phyloP scores from a whole-genome alignment of 92 coral and sea anemone genomes.

The Bergia sp. region DNA sequence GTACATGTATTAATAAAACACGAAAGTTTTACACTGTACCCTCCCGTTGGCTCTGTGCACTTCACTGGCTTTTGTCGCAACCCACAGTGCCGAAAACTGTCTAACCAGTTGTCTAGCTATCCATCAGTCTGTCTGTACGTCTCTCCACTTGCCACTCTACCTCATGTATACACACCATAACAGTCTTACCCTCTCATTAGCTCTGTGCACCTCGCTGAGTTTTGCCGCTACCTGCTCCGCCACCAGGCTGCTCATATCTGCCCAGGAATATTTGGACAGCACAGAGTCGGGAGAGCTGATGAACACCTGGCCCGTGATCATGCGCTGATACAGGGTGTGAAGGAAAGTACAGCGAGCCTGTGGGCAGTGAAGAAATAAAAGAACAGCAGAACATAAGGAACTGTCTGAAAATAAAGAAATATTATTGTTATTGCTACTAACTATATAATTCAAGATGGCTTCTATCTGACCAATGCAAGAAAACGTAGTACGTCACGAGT shows the following conservation, averaged over 20 bases:
- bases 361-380: neutral
- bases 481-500: too few species aligned
- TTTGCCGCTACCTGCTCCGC: conserved; percentile 90
- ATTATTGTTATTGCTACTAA: too few species aligned
- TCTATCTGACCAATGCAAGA: too few species aligned
- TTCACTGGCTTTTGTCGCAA: conserved; percentile 76
- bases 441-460: too few species aligned
- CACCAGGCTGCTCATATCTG: conserved; percentile 92
- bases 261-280: conserved; percentile 82
- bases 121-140: neutral
- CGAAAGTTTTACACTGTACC: conserved; percentile 34
- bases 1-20: too few species aligned
- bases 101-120: neutral
- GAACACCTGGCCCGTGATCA: conserved; percentile 92
- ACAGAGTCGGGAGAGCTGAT: conserved; percentile 82
- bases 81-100: neutral
- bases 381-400: neutral
- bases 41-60: conserved; percentile 80
- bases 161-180: conserved; percentile 41
- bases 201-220: conserved; percentile 80
- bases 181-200: conserved; percentile 79
- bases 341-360: conserved; percentile 88
- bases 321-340: conserved; percentile 94
- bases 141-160: neutral
- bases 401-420: neutral